Conservation (phyloP, 2,113 vertebrate species). For the Polyodon spathula region DNA sequence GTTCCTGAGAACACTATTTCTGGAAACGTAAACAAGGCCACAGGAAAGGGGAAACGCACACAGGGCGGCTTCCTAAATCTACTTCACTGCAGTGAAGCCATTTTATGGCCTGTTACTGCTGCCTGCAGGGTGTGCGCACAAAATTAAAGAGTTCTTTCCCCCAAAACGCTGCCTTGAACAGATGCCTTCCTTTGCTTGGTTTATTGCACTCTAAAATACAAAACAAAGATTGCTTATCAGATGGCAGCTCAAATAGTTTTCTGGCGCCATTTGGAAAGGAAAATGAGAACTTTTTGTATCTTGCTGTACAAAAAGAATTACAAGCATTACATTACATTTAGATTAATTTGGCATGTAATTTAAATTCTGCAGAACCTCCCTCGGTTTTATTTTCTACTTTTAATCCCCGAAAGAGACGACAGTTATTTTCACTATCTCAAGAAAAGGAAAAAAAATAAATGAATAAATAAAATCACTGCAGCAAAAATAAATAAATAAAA, state of each 20-base stretch:
- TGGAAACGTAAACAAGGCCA: background rate
- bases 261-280: slow-evolving; percentile 45
- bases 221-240: slow-evolving; percentile 43
- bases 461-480: no score
- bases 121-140: slow-evolving; percentile 37
- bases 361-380: no score
- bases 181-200: slow-evolving; percentile 52
- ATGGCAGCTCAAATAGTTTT: slow-evolving; percentile 40
- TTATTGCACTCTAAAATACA: slow-evolving; percentile 43
- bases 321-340: no score
- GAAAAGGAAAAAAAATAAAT: no score
- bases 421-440: no score
- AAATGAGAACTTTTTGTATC: slow-evolving; percentile 36
- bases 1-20: background rate
- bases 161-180: slow-evolving; percentile 47
- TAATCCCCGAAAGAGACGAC: no score
- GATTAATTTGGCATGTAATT: no score
- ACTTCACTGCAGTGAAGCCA: background rate
- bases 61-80: background rate
- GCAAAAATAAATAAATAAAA: no score
- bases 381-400: no score
- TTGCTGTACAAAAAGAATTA: background rate
- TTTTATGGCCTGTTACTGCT: slow-evolving; percentile 51
- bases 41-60: background rate
- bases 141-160: slow-evolving; percentile 38